Base-by-base conservation (phyloP, 2,113 vertebrate species). In the Pterocles orientalis region DNA sequence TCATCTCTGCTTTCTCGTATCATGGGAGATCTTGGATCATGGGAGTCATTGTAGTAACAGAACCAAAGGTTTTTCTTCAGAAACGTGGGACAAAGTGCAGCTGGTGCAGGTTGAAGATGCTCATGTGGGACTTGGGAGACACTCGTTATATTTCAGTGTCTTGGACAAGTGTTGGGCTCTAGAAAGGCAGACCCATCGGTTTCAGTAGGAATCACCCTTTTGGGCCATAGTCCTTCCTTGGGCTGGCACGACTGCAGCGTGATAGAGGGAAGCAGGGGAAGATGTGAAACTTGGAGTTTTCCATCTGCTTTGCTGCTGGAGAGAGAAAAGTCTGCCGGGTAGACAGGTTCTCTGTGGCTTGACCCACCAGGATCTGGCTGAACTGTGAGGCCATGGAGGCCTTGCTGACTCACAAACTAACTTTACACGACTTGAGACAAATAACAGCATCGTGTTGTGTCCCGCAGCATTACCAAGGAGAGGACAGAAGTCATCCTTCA, bases 401-500 rank as follows among this genome's bases (percentile, higher is more conserved):
- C 33, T 1, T 0, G 0, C 29, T 60, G 60, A 4, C 34, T 60
- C 23, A 2, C 3, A 20, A 51, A 9, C 12, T 20, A 3, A 10
- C 23, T 80, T 62, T 21, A 33, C 28, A 3, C 4, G 0, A 25
- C 48, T 14, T 7, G 13, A 73, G 57, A 19, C 47, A 34, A 76
- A 10, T 50, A 4, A 3, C 86, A 28, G 0, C 16, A 8, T 39
- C 16, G 2, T 19, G 2, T 81, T 58, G 17, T 75, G 23, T 66
- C 50, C 50, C 26, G 2, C 97, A 99, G 99, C 95, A 97, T 99
- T 75, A 99, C 99, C 69, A 99, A 98, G 91, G 99, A 99, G 92
- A 98, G 99, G n/a, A 99, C 99, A 0, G 99, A 99, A 94, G 97
- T 99, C 43, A 89, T 99, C 94, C 96, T 99, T 53, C 99, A 99